These are phyloP conservation scores for Dolichopus griseipennis DNA, from an alignment of 2,888 invertebrate species.

Conservation along the genomic window DNA sequence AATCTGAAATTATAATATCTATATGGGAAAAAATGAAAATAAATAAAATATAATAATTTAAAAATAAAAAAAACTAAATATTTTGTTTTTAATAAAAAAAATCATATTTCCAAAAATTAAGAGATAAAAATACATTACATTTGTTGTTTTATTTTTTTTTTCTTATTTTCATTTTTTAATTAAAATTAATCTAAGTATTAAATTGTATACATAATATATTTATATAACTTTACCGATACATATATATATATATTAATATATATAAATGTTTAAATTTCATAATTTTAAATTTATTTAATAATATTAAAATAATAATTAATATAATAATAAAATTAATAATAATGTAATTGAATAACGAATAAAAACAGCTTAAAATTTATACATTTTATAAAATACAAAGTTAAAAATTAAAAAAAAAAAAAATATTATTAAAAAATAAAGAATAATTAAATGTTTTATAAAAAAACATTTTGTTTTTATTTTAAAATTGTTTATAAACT, in stretches of 20 bases:
- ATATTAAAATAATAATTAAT: conserved; percentile 2
- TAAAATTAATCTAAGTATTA: background rate
- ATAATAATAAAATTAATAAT: background rate
- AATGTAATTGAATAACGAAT: conserved; percentile 10
- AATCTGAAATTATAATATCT: no score
- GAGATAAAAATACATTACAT: conserved; percentile 1
- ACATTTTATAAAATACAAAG: background rate
- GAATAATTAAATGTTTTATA: conserved; percentile 4
- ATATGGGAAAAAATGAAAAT: no score
- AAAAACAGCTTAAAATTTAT: conserved; percentile 12
- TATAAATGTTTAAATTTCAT: background rate
- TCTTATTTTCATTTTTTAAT: background rate
- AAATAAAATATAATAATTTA: background rate
- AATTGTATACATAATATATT: background rate
- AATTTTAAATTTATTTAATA: background rate
- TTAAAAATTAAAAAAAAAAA: conserved; percentile 6
- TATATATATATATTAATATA: no score
- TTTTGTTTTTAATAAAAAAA: conserved; percentile 1
- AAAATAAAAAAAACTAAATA: background rate
- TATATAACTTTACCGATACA: background rate
- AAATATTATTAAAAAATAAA: background rate
- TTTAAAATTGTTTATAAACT: conserved; percentile 15
- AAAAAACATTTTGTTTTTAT: conserved; percentile 5
- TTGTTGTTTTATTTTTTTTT: background rate
- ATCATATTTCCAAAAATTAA: conserved; percentile 6